Evolutionary conservation across 2,797 vertebrate genomes (phyloP).

Genomic region (Gallinago nigripennis): DNA sequence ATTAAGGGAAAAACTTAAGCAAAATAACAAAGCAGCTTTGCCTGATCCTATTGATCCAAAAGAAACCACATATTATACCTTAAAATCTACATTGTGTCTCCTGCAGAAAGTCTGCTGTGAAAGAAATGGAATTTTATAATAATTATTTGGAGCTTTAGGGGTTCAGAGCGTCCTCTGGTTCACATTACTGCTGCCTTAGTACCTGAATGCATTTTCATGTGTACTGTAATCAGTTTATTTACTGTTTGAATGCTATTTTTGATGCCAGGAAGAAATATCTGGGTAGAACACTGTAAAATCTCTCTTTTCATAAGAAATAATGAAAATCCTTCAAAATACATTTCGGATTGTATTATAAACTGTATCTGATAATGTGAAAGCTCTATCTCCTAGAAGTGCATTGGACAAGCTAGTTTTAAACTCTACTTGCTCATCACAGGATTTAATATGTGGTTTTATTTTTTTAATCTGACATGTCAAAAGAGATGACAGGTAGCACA

Average conservation of each 20-base stretch:
- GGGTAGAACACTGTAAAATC: not conserved
- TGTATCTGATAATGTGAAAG: not conserved
- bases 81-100: constrained; percentile 3
- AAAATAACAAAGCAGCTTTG: not conserved
- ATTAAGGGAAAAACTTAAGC: constrained; percentile 3
- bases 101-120: constrained; percentile 39
- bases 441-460: not conserved
- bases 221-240: constrained; percentile 31
- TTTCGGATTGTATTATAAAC: constrained; percentile 13
- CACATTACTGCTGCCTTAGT: not conserved
- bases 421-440: not conserved
- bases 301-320: not conserved
- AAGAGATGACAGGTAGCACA: not conserved
- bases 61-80: not conserved
- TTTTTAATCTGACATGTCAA: not conserved
- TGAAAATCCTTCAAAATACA: constrained; percentile 18
- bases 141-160: constrained; percentile 14
- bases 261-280: not conserved
- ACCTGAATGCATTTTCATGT: constrained; percentile 6
- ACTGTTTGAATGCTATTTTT: constrained; percentile 20
- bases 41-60: not conserved
- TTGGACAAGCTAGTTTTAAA: constrained; percentile 4
- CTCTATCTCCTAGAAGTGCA: not conserved
- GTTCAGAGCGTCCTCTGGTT: constrained; percentile 11
- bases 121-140: constrained; percentile 32